Evolutionary conservation across 2,888 invertebrate species (phyloP), one percentile per base, ranked within the genome.

Genomic region (Rugalucina vietnamica): DNA sequence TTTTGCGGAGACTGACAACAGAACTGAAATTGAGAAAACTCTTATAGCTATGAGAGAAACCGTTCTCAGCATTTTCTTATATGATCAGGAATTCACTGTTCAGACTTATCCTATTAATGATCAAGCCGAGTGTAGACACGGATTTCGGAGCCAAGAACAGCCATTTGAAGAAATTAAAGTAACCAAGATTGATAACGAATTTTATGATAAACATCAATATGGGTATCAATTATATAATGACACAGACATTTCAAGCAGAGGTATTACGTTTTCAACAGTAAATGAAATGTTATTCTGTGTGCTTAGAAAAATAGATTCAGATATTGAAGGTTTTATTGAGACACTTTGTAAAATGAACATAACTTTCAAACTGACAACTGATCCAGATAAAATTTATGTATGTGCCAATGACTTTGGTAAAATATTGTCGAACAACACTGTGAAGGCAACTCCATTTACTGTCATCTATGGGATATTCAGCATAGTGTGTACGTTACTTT

Each of bases 401-500:
- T 65, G 65, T 34, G 3, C 1, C 18, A 12, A 34, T n/a, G 29
- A 65, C 21, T 10, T 3, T 32, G 65, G 10, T 4, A 65, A 32
- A 3, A 14, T 65, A 65, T 1, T 29, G 29, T 5, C 4, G 14
- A 29, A 27, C 27, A 54, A 14, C 4, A 4, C 54, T 54, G 4
- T 60, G 29, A 8, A 2, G 24, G 29, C 29, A 43, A 43, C 10
- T 43, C 10, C 43, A 18, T 18, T 12, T 43, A 8, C 43, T 43
- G 43, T 43, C 43, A 18, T 65, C n/a, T 36, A 75, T 32, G 36
- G 24, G 27, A 71, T 76, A 14, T 79, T 82, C 36, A 79, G 77
- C 39, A 50, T 80, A 21, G 43, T 82, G 3, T 85, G 80, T 34
- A 81, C 82, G 10, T 57, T 78, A 29, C 29, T 90, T n/a, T 90